Evolutionary conservation across 1,140 invertebrate species (phyloP).

Genomic region (Bemisia tabaci): DNA sequence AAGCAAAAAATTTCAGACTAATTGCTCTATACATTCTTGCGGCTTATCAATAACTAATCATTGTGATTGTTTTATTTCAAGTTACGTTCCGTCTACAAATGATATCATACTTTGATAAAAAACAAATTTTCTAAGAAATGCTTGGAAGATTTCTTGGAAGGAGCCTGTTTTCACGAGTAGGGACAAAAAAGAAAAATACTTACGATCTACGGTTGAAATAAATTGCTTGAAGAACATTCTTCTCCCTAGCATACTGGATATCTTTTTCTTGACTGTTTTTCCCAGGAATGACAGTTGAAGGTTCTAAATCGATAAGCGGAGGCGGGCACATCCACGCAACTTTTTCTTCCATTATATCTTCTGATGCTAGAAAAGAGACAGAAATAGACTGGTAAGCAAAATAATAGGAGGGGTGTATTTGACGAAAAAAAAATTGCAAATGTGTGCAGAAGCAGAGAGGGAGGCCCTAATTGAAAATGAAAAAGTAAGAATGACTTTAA

Average conservation of each 20-base stretch:
- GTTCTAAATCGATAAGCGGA: slow-evolving; percentile 47
- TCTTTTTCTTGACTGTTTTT: slow-evolving; percentile 73
- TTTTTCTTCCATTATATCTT: slow-evolving; percentile 65
- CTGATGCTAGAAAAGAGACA: slow-evolving; percentile 32
- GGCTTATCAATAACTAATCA: too few species aligned
- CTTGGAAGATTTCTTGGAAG: too few species aligned
- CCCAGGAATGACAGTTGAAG: slow-evolving; percentile 46
- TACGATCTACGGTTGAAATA: slow-evolving; percentile 71
- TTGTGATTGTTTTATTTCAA: too few species aligned
- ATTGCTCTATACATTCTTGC: too few species aligned
- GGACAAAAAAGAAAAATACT: slow-evolving; percentile 26
- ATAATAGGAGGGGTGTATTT: slow-evolving; percentile 1
- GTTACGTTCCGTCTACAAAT: too few species aligned
- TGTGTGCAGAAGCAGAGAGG: neutral
- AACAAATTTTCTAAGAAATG: too few species aligned
- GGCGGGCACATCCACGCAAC: slow-evolving; percentile 53
- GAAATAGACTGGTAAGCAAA: slow-evolving; percentile 1
- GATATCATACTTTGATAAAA: too few species aligned
- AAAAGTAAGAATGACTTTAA: too few species aligned
- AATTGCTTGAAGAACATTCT: slow-evolving; percentile 64
- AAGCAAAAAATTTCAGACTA: too few species aligned
- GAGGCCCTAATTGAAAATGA: too few species aligned
- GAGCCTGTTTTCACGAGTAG: too few species aligned
- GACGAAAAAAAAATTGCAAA: too few species aligned
- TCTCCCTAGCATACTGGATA: slow-evolving; percentile 72